Conservation (phyloP, 1,140 invertebrate genomes). For the Euschistus heros region DNA sequence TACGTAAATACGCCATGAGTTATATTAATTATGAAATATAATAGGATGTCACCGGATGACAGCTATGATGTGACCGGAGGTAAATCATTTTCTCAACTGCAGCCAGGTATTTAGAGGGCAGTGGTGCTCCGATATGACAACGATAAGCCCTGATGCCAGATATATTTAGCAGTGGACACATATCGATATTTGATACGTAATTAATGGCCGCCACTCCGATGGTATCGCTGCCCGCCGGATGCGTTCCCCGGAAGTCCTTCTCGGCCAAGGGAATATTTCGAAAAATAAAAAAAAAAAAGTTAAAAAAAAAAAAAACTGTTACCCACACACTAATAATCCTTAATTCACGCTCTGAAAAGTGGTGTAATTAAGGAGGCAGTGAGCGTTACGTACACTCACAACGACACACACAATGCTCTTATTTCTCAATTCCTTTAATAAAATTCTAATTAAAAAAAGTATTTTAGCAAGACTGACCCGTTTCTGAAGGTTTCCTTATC, state of each 20-base stretch:
- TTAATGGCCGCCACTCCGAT: conserved; percentile 1
- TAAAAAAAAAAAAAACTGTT: conserved; percentile 1
- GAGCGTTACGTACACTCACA: no score
- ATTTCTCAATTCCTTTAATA: no score
- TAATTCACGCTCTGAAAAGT: conserved; percentile 12
- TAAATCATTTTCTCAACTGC: no score
- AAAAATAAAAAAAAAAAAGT: conserved; percentile 9
- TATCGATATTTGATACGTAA: conserved; percentile 13
- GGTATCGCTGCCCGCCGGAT: background rate
- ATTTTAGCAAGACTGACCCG: no score
- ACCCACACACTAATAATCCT: conserved; percentile 8
- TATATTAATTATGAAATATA: no score
- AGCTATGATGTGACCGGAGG: no score
- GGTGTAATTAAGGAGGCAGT: background rate
- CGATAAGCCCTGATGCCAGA: background rate
- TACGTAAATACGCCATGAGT: no score
- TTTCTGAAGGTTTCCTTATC: no score
- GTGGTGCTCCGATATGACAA: background rate
- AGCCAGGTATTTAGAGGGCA: background rate
- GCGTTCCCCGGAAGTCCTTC: background rate
- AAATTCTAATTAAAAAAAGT: no score
- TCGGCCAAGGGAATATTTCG: conserved; percentile 5
- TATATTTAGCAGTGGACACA: background rate
- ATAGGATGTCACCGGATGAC: no score
- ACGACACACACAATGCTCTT: no score